These are phyloP conservation scores for Octodon degus DNA, from an alignment of 2,113 vertebrate species.

Conservation along the genomic window DNA sequence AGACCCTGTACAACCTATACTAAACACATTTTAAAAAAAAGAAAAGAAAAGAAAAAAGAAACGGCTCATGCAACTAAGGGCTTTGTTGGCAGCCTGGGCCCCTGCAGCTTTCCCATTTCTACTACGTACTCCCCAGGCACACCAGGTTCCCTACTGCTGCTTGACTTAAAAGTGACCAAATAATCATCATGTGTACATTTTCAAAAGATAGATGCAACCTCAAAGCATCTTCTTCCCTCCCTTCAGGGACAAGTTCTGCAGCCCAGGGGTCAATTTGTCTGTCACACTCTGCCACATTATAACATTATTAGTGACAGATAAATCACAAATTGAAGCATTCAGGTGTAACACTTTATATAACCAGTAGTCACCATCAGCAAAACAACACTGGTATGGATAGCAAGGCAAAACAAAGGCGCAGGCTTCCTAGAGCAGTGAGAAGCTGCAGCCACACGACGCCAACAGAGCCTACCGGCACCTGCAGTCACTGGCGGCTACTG, in stretches of 20 bases:
- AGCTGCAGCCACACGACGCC: rapidly evolving
- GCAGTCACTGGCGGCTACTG: not conserved
- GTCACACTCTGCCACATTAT: not conserved
- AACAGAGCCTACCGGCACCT: not conserved
- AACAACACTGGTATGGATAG: not conserved
- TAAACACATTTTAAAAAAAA: too few relatives aligned
- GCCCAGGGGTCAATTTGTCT: too few relatives aligned
- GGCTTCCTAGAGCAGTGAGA: not conserved
- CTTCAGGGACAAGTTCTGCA: not conserved
- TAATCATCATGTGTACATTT: not conserved
- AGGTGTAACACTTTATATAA: not conserved
- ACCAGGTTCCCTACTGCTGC: not conserved
- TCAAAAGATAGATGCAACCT: not conserved
- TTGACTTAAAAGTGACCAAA: not conserved
- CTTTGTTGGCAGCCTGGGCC: not conserved
- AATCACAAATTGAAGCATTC: not conserved
- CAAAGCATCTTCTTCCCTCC: not conserved
- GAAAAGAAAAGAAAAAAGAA: too few relatives aligned
- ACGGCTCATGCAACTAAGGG: not conserved
- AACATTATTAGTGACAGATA: not conserved
- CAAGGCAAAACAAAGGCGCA: not conserved
- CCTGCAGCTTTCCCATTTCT: not conserved
- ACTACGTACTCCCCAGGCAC: not conserved
- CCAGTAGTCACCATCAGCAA: not conserved
- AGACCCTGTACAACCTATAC: too few relatives aligned